Base-by-base conservation (phyloP, 2,888 invertebrate species). In the Idaea dimidiata region DNA sequence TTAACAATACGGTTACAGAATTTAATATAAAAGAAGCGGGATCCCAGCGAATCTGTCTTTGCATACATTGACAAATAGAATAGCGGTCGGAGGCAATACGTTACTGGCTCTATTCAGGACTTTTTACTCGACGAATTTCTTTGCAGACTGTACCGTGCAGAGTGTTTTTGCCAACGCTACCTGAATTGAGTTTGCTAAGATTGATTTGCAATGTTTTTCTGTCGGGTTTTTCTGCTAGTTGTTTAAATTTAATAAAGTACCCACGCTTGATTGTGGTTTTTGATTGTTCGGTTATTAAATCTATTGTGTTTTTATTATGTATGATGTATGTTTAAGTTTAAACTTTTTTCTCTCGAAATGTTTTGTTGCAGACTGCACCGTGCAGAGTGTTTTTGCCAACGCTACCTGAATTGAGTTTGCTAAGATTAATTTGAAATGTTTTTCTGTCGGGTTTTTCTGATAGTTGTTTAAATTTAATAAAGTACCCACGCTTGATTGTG, bases 51-150 rank as follows among this genome's bases (percentile, higher is more conserved):
- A 58, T 67, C 63, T 64, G 68, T 72, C 68, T 68, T 63, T 62
- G 67, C 62, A 61, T 67, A 72, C 70, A 68, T 72, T 77, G 77
- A 77, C 74, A 77, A 77, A 77, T 77, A 70, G 75, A 72, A 71
- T 68, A 68, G 72, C 64, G 69, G 67, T 64, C 63, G 66, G 62
- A 67, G 8, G 33, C 59, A 61, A 71, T 64, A 63, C 64, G 62
- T 67, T 64, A 62, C 62, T 17, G 32, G 59, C 64, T 69, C 68
- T 70, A 72, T 73, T 71, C 74, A 73, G 74, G 73, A 68, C 72
- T 72, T 73, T 75, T 77, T 72, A 72, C 71, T 73, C 67, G 60
- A 62, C 66, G 66, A 69, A 66, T 72, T 72, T 73, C 70, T 71
- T 60, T 60, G 64, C 60, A 61, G 62, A 60, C 66, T 63, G 68